Conservation (phyloP, 2,113 vertebrate species). For the Rhadina sibilatrix region DNA sequence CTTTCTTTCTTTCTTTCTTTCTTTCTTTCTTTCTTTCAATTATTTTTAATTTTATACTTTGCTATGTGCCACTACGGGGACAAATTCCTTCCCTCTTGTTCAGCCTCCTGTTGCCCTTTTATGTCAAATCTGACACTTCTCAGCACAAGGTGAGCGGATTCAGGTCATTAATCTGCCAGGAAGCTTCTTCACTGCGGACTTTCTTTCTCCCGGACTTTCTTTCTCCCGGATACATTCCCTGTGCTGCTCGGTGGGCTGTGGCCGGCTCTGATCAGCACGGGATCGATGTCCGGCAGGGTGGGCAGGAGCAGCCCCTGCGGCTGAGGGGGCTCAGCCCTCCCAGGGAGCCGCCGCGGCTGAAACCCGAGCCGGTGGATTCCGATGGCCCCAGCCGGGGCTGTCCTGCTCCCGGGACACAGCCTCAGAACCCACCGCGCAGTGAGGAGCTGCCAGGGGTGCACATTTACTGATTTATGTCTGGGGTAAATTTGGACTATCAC, state of each 20-base stretch:
- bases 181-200: background rate
- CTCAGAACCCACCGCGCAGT: fast-evolving
- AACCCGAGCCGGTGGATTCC: background rate
- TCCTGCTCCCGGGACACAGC: background rate
- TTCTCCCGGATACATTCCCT: background rate
- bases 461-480: background rate
- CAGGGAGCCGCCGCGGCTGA: background rate
- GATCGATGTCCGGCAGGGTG: background rate
- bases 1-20: too few relatives aligned
- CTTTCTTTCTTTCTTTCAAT: background rate
- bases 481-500: background rate
- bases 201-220: background rate
- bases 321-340: background rate
- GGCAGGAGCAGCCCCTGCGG: background rate
- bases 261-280: background rate
- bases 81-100: background rate
- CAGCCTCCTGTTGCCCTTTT: background rate
- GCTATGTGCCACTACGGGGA: background rate
- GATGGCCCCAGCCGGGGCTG: background rate
- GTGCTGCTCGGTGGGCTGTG: background rate
- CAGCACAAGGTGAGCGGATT: background rate
- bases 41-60: background rate
- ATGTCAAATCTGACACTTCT: background rate
- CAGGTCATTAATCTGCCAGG: background rate
- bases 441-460: background rate